Base-by-base conservation (phyloP, 2,797 vertebrate species). In the Pseudomugil tenellus region DNA sequence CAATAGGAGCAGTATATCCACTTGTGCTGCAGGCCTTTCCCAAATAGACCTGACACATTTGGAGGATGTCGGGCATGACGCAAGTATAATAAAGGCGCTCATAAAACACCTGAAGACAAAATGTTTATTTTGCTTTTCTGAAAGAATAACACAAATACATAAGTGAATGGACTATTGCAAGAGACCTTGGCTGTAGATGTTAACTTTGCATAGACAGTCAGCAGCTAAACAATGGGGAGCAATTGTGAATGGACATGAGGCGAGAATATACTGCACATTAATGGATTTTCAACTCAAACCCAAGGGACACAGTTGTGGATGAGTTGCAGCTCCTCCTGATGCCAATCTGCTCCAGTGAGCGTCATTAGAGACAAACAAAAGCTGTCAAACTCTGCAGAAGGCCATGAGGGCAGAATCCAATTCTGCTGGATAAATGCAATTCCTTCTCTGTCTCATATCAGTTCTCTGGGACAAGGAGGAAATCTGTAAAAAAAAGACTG, bases 301-400 rank as follows among this genome's bases (percentile, higher is more conserved):
- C 79, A 67, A 28, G 80, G 77, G 87, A 87, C 55, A 64, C 67
- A 71, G 84, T 86, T 85, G 65, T 54, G 77, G 74, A 84, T 76
- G 80, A 90, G 67, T 57, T 86, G 85, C 70, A 55, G 75, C 57
- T 77, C 61, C 58, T 68, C 67, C 48, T 35, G 63, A 73, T 80
- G 80, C 83, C 76, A 79, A 67, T 74, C 70, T 76, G 65, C 71
- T 70, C 78, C 80, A 79, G 62, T 12, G 81, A 86, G 85, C 76
- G 76, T 89, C 87, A 85, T 92, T 89, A 87, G 67, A 84, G 66
- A 79, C 72, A 84, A 85, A 90, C 87, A 83, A 89, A 89, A 86
- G 57, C 87, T 86, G 87, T 87, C 89, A 85, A 87, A 90, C 63
- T 80, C 74, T 54, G 79, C 75, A 72, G 58, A 81, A 69, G 81